Evolutionary conservation across 2,113 vertebrate species (phyloP).

Genomic region (Atlantisia rogersi): DNA sequence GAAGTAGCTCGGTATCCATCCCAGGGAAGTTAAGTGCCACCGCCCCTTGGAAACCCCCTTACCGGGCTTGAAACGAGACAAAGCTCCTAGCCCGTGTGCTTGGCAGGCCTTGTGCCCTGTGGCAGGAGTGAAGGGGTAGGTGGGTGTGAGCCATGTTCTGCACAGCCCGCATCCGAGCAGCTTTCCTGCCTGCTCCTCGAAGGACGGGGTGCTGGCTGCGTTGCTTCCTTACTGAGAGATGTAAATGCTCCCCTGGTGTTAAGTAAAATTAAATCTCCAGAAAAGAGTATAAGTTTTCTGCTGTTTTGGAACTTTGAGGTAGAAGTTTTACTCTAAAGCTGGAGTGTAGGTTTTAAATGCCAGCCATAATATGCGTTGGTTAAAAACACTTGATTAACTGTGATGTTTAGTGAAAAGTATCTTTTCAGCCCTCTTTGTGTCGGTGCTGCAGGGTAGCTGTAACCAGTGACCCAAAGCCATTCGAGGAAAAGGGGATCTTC

Average conservation of each 20-base stretch:
- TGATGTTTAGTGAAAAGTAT: not conserved
- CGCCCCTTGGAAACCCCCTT: not conserved
- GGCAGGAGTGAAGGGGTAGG: rapidly evolving
- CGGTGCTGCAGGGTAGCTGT: not conserved
- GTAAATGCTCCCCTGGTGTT: rapidly evolving
- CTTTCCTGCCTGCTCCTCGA: too few relatives aligned
- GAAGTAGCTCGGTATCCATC: rapidly evolving
- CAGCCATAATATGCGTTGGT: rapidly evolving
- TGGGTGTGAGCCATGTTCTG: rapidly evolving
- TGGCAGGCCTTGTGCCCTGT: not conserved
- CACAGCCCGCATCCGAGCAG: rapidly evolving
- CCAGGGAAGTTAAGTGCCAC: not conserved
- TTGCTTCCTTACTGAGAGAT: too few relatives aligned
- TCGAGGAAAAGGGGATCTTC: not conserved
- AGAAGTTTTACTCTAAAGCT: not conserved
- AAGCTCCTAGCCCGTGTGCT: rapidly evolving
- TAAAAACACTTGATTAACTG: not conserved
- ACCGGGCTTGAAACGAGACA: rapidly evolving
- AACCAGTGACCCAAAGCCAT: not conserved
- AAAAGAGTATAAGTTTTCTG: not conserved
- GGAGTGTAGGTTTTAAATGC: rapidly evolving
- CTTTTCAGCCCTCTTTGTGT: not conserved
- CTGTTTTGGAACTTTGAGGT: not conserved
- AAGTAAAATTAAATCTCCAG: rapidly evolving
- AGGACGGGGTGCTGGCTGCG: not conserved